Evolutionary conservation across 2,113 vertebrate species (phyloP).

Genomic region (Oriolus oriolus): DNA sequence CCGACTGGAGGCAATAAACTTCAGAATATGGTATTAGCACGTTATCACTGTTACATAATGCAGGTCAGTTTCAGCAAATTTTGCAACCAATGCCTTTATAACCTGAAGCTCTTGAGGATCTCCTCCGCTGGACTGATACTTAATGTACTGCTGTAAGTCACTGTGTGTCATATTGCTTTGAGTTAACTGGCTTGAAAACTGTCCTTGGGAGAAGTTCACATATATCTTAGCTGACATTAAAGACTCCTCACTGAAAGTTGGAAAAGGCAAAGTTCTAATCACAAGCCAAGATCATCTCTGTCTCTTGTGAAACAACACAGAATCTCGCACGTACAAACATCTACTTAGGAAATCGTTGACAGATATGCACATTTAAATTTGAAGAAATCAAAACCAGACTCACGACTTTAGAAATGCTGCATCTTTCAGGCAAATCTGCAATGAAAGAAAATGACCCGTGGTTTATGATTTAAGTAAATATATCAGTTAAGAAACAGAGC

Average conservation of each 20-base stretch:
- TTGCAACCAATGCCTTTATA: background rate
- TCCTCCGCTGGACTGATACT: background rate
- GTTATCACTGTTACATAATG: background rate
- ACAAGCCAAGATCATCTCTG: background rate
- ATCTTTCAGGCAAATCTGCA: slow-evolving; percentile 89
- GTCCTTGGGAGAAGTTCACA: background rate
- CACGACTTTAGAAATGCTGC: slow-evolving; percentile 80
- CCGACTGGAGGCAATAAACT: background rate
- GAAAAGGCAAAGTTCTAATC: background rate
- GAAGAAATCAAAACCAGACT: slow-evolving; percentile 43
- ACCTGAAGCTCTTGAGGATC: background rate
- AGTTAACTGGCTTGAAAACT: background rate
- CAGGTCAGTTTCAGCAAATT: background rate
- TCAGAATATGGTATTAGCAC: background rate
- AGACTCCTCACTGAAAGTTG: background rate
- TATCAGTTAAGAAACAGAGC: background rate
- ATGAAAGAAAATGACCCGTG: background rate
- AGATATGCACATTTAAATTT: background rate
- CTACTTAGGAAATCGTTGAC: background rate
- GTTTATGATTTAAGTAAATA: background rate
- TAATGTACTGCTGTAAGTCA: background rate
- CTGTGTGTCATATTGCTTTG: background rate
- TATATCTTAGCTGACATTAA: background rate
- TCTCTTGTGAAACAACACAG: background rate
- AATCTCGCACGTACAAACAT: background rate